Evolutionary conservation across 2,797 vertebrate species (phyloP), one percentile per base, ranked within the genome.

Genomic region (Capromys pilorides): DNA sequence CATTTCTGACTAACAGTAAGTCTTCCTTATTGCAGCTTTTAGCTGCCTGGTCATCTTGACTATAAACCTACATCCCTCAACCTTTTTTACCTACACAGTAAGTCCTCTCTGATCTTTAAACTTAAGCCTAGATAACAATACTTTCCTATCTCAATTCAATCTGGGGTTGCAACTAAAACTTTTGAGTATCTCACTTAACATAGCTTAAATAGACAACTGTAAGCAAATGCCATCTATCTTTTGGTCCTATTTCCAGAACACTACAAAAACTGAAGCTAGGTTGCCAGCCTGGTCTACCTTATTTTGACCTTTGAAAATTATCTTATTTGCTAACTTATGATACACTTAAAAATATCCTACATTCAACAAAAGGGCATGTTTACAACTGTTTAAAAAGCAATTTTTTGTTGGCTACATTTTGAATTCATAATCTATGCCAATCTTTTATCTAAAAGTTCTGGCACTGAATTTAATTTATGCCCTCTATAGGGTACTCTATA

Each of bases 1-100:
- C 45, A 85, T 26, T 88, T 96, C 62, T 84, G 16, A 89, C 59
- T 88, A 67, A 71, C 88, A 85, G 90, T 9, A 79, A 79, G 78
- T 8, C 16, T 33, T 54, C 73, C 51, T 8, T 7, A 19, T 73
- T 28, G 36, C 3, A 75, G 36, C 19, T 59, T 80, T 62, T 67
- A 64, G 33, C 24, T 16, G 10, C 33, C 51, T 62, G 6, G 7
- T 83, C 31, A 39, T 6, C 10, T 80, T 31, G 73, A 5, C 59
- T 45, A 24, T 90, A 84, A 93, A 80, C 1, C 64, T 93, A 26
- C 36, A 18, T 9, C 41, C 3, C 1, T 73, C 45, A 66, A 93
- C 6, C 28, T 92, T 86, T 92, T 33, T 5, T 6, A 61, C 59
- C 61, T 3, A 94, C 13, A 24, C 31, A 75, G 26, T 16, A 59